Conservation (phyloP, 2,113 vertebrate genomes). For the Grallaria varia region DNA sequence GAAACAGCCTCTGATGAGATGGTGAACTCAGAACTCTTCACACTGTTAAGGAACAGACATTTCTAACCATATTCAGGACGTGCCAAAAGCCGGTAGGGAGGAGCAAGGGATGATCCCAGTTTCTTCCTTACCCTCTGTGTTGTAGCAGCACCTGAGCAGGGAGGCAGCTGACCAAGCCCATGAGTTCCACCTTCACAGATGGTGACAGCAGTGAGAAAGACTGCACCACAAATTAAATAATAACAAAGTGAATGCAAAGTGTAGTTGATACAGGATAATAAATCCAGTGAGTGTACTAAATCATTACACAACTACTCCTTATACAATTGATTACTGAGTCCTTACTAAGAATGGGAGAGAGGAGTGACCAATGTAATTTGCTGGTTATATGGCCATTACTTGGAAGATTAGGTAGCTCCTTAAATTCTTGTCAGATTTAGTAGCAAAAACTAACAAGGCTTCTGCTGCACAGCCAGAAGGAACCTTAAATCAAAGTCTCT, state of each 20-base stretch:
- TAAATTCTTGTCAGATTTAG: background rate
- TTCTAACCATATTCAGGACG: background rate
- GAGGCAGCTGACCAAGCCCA: background rate
- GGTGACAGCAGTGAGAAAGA: background rate
- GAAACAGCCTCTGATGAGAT: background rate
- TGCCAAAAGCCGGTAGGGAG: background rate
- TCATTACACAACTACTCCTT: background rate
- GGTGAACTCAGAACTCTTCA: background rate
- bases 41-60: background rate
- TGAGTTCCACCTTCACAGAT: background rate
- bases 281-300: background rate
- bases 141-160: background rate
- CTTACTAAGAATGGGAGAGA: background rate
- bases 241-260: background rate
- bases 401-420: background rate
- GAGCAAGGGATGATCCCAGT: background rate
- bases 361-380: background rate
- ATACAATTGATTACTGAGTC: background rate
- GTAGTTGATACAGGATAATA: background rate
- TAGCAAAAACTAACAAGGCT: background rate
- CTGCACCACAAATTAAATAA: background rate
- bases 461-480: background rate
- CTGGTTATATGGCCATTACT: background rate
- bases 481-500: background rate
- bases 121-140: background rate